Percentiles rank a stretch among this genome's conserved stretches.
Evolutionary conservation across 2,113 vertebrate genomes (phyloP).

Genomic region (Pituophis catenifer): DNA sequence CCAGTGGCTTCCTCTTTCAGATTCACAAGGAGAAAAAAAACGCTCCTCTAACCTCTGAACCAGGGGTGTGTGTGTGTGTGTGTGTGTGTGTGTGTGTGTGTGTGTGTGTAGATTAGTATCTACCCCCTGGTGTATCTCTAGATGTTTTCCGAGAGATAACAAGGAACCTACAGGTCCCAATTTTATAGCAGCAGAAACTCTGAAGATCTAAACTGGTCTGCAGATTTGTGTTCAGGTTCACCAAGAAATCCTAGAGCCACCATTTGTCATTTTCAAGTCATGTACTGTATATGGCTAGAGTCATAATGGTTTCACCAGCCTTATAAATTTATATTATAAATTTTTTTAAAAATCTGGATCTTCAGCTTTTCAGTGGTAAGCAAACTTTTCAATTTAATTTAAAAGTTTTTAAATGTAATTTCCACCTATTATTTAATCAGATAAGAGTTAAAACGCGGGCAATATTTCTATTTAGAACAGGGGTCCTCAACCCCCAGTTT

Average conservation of each 20-base stretch:
- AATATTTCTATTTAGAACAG: background rate
- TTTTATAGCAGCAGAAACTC: background rate
- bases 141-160: background rate
- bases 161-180: background rate
- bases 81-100: background rate
- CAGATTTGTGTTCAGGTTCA: background rate
- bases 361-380: conserved; percentile 30
- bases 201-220: background rate
- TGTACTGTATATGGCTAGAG: background rate
- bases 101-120: background rate
- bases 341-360: background rate
- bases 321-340: background rate
- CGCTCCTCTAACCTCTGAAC: background rate
- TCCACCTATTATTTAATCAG: background rate
- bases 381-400: background rate
- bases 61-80: background rate
- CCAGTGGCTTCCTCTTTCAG: background rate
- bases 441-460: background rate
- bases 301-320: background rate
- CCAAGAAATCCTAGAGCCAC: background rate
- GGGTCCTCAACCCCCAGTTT: too few relatives aligned
- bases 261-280: conserved; percentile 4
- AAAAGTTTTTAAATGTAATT: background rate
- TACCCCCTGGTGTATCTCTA: background rate
- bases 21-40: background rate